Conservation (phyloP, 2,797 vertebrate genomes). For the Naso thynnoides region DNA sequence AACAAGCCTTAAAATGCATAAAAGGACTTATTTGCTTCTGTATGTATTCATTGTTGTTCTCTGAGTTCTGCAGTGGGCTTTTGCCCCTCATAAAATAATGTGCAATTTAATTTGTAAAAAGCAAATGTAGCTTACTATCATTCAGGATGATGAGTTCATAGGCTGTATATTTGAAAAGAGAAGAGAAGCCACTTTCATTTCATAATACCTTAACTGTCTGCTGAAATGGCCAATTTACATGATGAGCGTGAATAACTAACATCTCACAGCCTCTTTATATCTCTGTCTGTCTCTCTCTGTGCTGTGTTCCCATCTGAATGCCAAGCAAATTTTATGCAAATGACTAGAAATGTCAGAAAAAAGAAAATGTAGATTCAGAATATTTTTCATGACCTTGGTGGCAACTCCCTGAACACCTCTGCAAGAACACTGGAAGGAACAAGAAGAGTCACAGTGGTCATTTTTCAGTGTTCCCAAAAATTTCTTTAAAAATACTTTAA, state of each 20-base stretch:
- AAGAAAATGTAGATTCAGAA: conserved; percentile 49
- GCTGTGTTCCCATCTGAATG: conserved; percentile 6
- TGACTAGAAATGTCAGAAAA: conserved; percentile 53
- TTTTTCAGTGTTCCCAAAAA: conserved; percentile 14
- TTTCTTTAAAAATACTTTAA: conserved; percentile 47
- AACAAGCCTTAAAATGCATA: background rate
- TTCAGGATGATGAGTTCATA: conserved; percentile 6
- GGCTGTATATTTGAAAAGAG: conserved; percentile 26
- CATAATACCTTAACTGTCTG: conserved; percentile 4
- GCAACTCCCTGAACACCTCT: conserved; percentile 51
- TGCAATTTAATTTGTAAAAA: conserved; percentile 15
- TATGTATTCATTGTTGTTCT: conserved; percentile 4
- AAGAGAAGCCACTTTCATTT: conserved; percentile 33
- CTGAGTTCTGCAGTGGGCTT: no score
- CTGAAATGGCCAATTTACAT: conserved; percentile 27
- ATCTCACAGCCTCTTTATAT: background rate
- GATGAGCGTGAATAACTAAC: conserved; percentile 9
- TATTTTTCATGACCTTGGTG: conserved; percentile 35
- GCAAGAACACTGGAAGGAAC: conserved; percentile 27
- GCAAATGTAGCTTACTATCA: conserved; percentile 19
- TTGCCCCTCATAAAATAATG: background rate
- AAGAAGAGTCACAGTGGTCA: background rate
- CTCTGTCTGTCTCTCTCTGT: conserved; percentile 1
- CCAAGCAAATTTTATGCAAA: conserved; percentile 40
- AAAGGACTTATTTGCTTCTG: background rate